A percentile compares a stretch with the other conserved stretches of the same genome.
phyloP scores from a whole-genome alignment of 2,888 invertebrate genomes.

The Drosophila atroscutellata region DNA sequence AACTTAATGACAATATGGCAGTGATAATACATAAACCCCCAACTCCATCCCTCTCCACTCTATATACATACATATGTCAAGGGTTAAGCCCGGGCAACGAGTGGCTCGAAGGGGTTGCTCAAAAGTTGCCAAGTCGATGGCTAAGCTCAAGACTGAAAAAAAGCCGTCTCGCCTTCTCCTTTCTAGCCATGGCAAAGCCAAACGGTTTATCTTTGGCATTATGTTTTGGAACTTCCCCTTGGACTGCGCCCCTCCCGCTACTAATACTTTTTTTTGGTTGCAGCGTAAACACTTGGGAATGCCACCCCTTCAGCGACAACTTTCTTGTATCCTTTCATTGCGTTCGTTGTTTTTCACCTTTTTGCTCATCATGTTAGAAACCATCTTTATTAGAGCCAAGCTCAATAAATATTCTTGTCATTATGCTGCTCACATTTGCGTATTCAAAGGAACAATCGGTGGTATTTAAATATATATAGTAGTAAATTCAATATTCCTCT shows the following conservation, averaged over 20 bases:
- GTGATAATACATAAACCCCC: constrained; percentile 46
- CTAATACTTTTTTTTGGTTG: neutral
- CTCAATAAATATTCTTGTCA: neutral
- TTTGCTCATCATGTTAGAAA: neutral
- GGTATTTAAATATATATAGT: too few species aligned
- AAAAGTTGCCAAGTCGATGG: constrained; percentile 20
- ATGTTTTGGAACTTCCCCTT: constrained; percentile 47
- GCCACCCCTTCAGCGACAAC: constrained; percentile 19
- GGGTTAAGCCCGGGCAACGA: constrained; percentile 49
- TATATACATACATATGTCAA: constrained; percentile 49
- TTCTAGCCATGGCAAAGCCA: constrained; percentile 21
- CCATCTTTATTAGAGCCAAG: neutral
- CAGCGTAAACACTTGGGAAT: neutral
- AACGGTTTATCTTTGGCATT: constrained; percentile 56
- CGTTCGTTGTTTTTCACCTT: neutral
- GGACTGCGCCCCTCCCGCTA: neutral
- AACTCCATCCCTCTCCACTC: too few species aligned
- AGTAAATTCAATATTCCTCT: neutral
- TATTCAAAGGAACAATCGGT: neutral
- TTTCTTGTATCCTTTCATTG: constrained; percentile 14
- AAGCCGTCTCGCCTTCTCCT: neutral
- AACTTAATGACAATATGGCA: constrained; percentile 71
- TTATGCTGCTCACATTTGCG: neutral
- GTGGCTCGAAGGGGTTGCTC: constrained; percentile 44
- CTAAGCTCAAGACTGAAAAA: constrained; percentile 41